phyloP scores from a whole-genome alignment of 2,797 vertebrate genomes.

The Atherinosoma microstoma region DNA sequence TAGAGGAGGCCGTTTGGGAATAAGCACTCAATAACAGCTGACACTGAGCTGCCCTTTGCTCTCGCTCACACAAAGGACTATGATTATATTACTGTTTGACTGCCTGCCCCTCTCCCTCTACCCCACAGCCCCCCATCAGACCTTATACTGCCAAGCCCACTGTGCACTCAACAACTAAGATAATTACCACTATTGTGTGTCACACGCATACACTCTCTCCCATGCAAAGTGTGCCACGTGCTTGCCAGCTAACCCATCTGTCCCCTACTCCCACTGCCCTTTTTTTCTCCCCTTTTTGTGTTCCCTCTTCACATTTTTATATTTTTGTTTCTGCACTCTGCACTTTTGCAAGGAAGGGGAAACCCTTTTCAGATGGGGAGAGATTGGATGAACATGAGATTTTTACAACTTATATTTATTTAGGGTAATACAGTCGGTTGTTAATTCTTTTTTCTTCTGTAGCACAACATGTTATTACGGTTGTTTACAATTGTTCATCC shows the following conservation, averaged over 20 bases:
- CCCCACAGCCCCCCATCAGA: slow-evolving; percentile 53
- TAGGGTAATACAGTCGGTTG: slow-evolving; percentile 9
- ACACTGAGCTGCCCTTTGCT: slow-evolving; percentile 86
- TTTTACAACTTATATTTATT: slow-evolving; percentile 38
- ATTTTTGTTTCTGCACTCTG: slow-evolving; percentile 60
- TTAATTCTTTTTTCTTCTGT: slow-evolving; percentile 11
- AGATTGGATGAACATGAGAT: slow-evolving; percentile 12
- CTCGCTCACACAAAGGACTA: slow-evolving; percentile 84
- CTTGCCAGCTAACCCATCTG: slow-evolving; percentile 79
- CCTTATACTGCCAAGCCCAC: slow-evolving; percentile 78
- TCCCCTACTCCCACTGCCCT: slow-evolving; percentile 46
- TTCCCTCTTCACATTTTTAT: slow-evolving; percentile 44
- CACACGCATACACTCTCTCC: slow-evolving; percentile 62
- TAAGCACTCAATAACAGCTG: slow-evolving; percentile 88
- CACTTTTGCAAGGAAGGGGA: slow-evolving; percentile 36
- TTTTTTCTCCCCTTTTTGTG: slow-evolving; percentile 28
- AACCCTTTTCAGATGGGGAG: slow-evolving; percentile 34
- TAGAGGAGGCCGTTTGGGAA: slow-evolving; percentile 77
- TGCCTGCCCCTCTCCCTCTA: slow-evolving; percentile 66
- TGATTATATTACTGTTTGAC: slow-evolving; percentile 89
- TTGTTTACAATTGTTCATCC: slow-evolving; percentile 11
- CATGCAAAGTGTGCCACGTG: slow-evolving; percentile 75
- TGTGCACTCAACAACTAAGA: slow-evolving; percentile 80
- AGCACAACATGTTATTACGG: slow-evolving; percentile 9
- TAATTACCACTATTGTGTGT: slow-evolving; percentile 87